These are phyloP conservation scores for Cenopis cana DNA, from an alignment of 2,888 invertebrate genomes.

Conservation along the genomic window DNA sequence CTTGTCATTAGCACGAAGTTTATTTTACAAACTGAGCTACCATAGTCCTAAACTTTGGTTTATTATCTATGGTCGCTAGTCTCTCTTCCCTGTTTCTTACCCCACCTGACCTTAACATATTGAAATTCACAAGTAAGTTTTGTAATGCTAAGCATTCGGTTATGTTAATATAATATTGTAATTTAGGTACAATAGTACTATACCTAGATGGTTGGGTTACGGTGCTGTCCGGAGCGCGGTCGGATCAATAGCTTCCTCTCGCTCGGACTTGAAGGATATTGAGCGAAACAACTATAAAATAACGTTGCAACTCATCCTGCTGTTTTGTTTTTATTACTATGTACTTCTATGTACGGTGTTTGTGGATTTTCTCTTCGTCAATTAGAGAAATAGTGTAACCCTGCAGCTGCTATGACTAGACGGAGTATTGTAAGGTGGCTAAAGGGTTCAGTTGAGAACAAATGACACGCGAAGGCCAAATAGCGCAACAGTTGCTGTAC, in stretches of 20 bases:
- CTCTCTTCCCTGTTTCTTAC: not conserved
- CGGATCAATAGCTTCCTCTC: slow-evolving; percentile 18
- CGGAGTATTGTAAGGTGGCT: too few relatives aligned
- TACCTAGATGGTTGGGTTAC: slow-evolving; percentile 22
- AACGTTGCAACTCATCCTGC: not conserved
- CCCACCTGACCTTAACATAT: slow-evolving; percentile 29
- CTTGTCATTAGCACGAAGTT: too few relatives aligned
- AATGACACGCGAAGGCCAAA: too few relatives aligned
- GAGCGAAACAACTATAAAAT: slow-evolving; percentile 2
- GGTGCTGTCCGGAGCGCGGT: slow-evolving; percentile 33
- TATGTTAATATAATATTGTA: slow-evolving; percentile 25
- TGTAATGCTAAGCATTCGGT: slow-evolving; percentile 44
- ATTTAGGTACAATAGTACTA: slow-evolving; percentile 23
- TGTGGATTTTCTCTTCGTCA: not conserved
- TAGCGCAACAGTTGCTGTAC: too few relatives aligned
- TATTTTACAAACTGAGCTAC: not conserved
- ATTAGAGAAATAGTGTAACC: slow-evolving; percentile 12
- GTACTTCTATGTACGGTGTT: not conserved
- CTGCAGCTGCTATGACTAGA: not conserved
- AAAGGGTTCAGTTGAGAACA: too few relatives aligned
- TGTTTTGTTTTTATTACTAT: slow-evolving; percentile 12
- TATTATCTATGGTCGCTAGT: not conserved
- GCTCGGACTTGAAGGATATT: slow-evolving; percentile 4
- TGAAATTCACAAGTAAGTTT: slow-evolving; percentile 37
- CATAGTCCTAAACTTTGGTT: not conserved